Evolutionary conservation across 2,113 vertebrate genomes (phyloP), one percentile per base, ranked within the genome.

Genomic region (Hiodon alosoides): DNA sequence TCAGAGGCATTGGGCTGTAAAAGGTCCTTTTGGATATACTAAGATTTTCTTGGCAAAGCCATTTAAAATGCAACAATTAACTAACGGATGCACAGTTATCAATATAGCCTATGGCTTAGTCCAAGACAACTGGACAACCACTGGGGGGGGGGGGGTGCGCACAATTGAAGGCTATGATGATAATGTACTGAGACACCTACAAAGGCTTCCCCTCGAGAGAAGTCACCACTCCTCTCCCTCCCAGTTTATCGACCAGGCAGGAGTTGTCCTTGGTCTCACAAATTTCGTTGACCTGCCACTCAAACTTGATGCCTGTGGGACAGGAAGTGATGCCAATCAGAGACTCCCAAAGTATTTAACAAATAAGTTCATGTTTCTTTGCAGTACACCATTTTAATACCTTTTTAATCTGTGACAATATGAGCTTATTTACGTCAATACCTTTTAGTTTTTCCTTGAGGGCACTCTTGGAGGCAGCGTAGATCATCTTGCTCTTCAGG

Each of bases 401-500:
- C 31, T n/a, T 2, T 58, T 10, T 6, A 14, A 70, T 17, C 16
- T 59, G 14, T 54, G 47, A 8, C 53, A 10, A 31, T 31, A 58
- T 57, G 9, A 4, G 8, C 52, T 10, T 50, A 10, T 3, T 60
- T 11, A 77, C 3, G 0, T 54, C 65, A 67, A 5, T 81, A 93
- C 94, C 93, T 10, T 60, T 17, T 3, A 93, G 3, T 13, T 81
- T 78, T 55, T 81, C 80, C 76, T 82, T 91, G 7, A 96, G 75
- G 68, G 86, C 80, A 0, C 78, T 81, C 84, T 91, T 94, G 73
- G 93, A 94, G 77, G 87, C 87, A 14, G 94, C 89, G 0, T 93
- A 94, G 0, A 81, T 46, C 92, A 95, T 92, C 87, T 89, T 95
- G 0, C 76, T 76, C 67, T 87, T 91, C 51, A 93, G 17, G 0